Evolutionary conservation across 2,113 vertebrate genomes (phyloP).

Genomic region (Chaenogobius annularis): DNA sequence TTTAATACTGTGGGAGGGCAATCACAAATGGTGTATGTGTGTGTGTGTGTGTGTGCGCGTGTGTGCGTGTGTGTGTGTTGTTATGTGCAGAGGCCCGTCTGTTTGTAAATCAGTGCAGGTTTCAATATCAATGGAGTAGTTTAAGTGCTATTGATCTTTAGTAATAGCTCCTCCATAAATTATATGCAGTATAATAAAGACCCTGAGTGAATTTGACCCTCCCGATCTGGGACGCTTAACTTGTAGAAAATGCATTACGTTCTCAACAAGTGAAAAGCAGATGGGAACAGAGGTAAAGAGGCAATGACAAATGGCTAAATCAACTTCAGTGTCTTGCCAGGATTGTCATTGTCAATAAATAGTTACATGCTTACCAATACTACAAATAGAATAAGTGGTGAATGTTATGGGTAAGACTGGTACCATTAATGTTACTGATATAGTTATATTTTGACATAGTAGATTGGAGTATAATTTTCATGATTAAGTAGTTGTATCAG

Average conservation of each 20-base stretch:
- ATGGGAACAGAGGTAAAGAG: slow-evolving; percentile 7
- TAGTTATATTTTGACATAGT: background rate
- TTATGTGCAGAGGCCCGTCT: slow-evolving; percentile 48
- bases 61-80: slow-evolving; percentile 19
- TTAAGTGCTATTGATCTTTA: slow-evolving; percentile 76
- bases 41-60: slow-evolving; percentile 8
- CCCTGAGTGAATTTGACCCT: slow-evolving; percentile 59
- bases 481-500: background rate
- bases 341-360: background rate
- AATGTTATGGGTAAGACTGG: too few relatives aligned
- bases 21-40: slow-evolving; percentile 15
- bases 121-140: slow-evolving; percentile 71
- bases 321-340: background rate
- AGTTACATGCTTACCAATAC: background rate
- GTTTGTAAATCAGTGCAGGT: slow-evolving; percentile 72
- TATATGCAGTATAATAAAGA: slow-evolving; percentile 65
- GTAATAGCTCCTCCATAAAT: slow-evolving; percentile 71
- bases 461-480: background rate
- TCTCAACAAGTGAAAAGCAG: background rate
- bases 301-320: background rate
- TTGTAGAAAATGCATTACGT: slow-evolving; percentile 32
- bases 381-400: too few relatives aligned
- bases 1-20: background rate
- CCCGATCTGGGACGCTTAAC: slow-evolving; percentile 36
- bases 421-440: too few relatives aligned